Evolutionary conservation across 2,888 invertebrate genomes (phyloP), one percentile per base, ranked within the genome.

Genomic region (Agrilus biguttatus): DNA sequence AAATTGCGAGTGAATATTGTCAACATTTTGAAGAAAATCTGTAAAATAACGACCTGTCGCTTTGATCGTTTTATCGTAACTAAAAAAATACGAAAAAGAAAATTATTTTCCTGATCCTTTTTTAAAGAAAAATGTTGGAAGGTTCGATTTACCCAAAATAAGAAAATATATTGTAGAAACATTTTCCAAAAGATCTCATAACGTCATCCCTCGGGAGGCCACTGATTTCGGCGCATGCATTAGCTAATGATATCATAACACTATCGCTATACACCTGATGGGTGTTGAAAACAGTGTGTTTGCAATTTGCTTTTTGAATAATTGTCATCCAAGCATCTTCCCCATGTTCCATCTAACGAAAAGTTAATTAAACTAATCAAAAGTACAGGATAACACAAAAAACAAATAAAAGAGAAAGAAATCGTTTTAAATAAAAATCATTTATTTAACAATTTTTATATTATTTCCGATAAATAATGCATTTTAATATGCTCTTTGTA

Each of bases 1-100:
- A 80, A 92, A 91, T 55, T 88, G 86, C 54, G 88, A 78, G 62
- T 92, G 92, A 47, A 93, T 83, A 60, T 88, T 91, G 66, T 93
- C 92, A 42, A 92, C 88, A 10, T 84, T 90, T 60, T 89, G 83
- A 43, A 92, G 73, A 60, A 92, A 92, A 53, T 92, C 91, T 55
- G 89, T 82, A 67, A 89, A 92, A 63, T 85, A 83, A 28, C 92
- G 75, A 1, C 92, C 92, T 0, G 90, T 87, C 0, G 89, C 83
- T 45, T 85, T 81, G 51, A 92, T 80, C 66, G 88, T 85, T 49
- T 77, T 81, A 59, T 89, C 90, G 60, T 92, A 92, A 12, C 83
- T 83, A 53, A 39, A 57, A 51, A 7, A 14, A 35, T 17, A 17
- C 2, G 17, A 17, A 17, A 17, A n/a, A n/a, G n/a, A n/a, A n/a